phyloP scores from a whole-genome alignment of 2,888 invertebrate genomes.

The Nematopogon swammerdamellus region DNA sequence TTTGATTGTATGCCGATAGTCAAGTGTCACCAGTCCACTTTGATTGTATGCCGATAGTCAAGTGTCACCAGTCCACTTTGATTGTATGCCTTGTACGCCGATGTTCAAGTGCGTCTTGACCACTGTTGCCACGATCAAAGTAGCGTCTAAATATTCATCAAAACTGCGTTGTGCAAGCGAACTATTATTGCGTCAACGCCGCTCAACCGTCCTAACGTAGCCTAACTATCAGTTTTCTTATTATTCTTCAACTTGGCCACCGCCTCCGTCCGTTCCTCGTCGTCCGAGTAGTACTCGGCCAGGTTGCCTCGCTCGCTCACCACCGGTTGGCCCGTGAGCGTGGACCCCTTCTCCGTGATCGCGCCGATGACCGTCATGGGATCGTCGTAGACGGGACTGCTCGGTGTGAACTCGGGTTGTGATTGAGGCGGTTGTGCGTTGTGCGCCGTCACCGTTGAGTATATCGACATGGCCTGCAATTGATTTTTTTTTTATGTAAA shows the following conservation, averaged over 20 bases:
- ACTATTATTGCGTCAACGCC: too few relatives aligned
- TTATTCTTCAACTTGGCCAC: slow-evolving; percentile 20
- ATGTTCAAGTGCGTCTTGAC: too few relatives aligned
- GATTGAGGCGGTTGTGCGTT: slow-evolving; percentile 21
- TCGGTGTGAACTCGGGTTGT: neutral
- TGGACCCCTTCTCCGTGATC: slow-evolving; percentile 31
- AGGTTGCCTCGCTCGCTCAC: slow-evolving; percentile 29
- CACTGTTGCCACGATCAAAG: too few relatives aligned
- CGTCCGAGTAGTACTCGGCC: slow-evolving; percentile 50
- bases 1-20: too few relatives aligned
- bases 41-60: too few relatives aligned
- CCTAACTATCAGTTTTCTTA: neutral
- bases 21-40: too few relatives aligned
- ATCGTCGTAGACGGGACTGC: slow-evolving; percentile 22
- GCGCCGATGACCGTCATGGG: slow-evolving; percentile 31
- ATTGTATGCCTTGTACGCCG: too few relatives aligned
- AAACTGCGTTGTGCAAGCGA: too few relatives aligned
- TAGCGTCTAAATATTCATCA: too few relatives aligned
- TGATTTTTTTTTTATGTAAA: too few relatives aligned
- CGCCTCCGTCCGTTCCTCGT: slow-evolving; percentile 45
- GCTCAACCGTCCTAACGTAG: too few relatives aligned
- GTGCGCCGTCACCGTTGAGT: slow-evolving; percentile 50
- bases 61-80: too few relatives aligned
- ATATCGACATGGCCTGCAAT: slow-evolving; percentile 61
- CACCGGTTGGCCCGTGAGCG: slow-evolving; percentile 30